Conservation (phyloP, 1,140 invertebrate species). For the Cydia pomonella region DNA sequence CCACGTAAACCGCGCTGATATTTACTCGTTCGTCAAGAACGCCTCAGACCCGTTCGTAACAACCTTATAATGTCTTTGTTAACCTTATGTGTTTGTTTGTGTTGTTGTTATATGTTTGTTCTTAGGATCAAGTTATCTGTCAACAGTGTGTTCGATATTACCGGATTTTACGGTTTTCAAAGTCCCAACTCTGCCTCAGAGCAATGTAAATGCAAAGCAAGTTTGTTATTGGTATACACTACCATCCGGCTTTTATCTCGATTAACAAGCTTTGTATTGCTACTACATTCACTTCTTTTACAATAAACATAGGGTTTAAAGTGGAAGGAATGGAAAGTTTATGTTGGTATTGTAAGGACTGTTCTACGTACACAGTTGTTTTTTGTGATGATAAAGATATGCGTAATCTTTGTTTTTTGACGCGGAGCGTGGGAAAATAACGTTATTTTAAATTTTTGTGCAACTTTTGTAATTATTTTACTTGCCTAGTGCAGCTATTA, state of each 20-base stretch:
- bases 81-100: too few species aligned
- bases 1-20: too few species aligned
- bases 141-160: too few species aligned
- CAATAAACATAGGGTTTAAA: not conserved
- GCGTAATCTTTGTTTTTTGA: not conserved
- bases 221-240: not conserved
- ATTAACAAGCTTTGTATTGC: conserved; percentile 22
- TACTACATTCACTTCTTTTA: not conserved
- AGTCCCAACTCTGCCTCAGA: too few species aligned
- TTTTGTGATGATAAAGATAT: conserved; percentile 6
- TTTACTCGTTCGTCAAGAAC: too few species aligned
- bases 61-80: too few species aligned
- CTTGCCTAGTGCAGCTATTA: too few species aligned
- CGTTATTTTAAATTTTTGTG: not conserved
- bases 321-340: not conserved
- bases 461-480: not conserved
- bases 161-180: too few species aligned
- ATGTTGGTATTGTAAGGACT: not conserved
- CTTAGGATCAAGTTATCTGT: too few species aligned
- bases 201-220: not conserved
- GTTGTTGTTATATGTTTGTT: too few species aligned
- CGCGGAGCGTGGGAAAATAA: not conserved
- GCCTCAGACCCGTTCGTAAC: too few species aligned
- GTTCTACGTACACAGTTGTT: not conserved
- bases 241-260: conserved; percentile 27